Conservation (phyloP, 2,113 vertebrate species). For the Vimba vimba region DNA sequence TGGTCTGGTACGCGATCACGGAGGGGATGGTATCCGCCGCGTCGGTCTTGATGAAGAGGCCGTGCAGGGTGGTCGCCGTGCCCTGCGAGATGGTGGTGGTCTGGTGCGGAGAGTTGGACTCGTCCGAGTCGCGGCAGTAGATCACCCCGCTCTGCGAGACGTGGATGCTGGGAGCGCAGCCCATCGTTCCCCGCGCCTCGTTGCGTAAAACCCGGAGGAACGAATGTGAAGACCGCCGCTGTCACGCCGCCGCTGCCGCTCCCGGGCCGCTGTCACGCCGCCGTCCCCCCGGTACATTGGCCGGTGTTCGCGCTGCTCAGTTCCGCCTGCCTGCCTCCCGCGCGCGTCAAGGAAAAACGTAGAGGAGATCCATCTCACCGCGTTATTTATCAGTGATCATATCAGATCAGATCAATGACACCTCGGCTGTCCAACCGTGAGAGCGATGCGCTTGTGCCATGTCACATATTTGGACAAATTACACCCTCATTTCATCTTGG, state of each 20-base stretch:
- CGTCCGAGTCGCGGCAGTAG: constrained; percentile 96
- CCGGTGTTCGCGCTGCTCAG: constrained; percentile 44
- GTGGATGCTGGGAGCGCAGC: constrained; percentile 97
- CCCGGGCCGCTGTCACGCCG: constrained; percentile 50
- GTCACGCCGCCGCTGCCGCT: constrained; percentile 46
- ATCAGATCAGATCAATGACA: constrained; percentile 39
- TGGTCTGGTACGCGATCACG: constrained; percentile 83
- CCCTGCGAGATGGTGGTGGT: constrained; percentile 89
- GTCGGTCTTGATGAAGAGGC: constrained; percentile 91
- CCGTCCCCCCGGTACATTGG: constrained; percentile 60
- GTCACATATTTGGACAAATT: constrained; percentile 13
- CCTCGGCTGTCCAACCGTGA: constrained; percentile 9
- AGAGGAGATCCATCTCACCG: constrained; percentile 49
- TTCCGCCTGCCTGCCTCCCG: constrained; percentile 42
- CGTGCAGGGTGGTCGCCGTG: constrained; percentile 82
- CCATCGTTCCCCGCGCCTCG: constrained; percentile 80
- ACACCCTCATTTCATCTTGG: not conserved
- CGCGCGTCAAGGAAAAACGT: constrained; percentile 61
- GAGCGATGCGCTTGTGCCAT: constrained; percentile 1
- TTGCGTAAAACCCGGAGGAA: constrained; percentile 58
- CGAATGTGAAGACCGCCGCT: constrained; percentile 58
- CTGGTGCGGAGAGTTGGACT: constrained; percentile 90
- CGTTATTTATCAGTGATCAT: constrained; percentile 47
- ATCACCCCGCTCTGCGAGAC: constrained; percentile 98
- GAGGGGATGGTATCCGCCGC: constrained; percentile 87